Base-by-base conservation (phyloP, 1,140 invertebrate species). In the Lasaia peninsularis region DNA sequence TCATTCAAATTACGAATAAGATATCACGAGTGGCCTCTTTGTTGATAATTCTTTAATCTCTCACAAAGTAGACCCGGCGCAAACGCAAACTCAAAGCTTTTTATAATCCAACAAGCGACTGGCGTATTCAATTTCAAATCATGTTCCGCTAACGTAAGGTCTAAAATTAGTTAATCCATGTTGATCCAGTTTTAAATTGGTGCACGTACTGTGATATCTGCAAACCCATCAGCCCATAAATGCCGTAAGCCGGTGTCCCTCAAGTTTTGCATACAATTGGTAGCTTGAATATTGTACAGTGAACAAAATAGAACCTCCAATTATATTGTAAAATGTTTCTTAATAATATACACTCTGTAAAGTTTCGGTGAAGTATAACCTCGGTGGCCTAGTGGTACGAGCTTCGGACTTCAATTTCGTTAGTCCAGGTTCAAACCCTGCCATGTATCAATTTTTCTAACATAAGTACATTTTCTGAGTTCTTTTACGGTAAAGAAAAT, bases 171-270 rank as follows among this genome's bases (percentile, higher is more conserved):
- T 16, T 21, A 32, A 20, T 1, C 2, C 8, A 8, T 9, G 48
- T n/a, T 55, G 37, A 48, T 55, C 34, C 8, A 60, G 54, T 60
- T 60, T 24, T 53, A 51, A 60, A 24, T 56, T 51, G 48, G 37
- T 11, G 58, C 58, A 63, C 56, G 52, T 58, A 58, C 34, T 50
- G 50, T 55, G 52, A 50, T 63, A 63, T 58, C 61, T 58, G 7
- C 49, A 51, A 21, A 58, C 57, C 31, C 35, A 63, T 58, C 61
- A 49, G 52, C 52, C 51, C 50, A 55, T 44, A 31, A 58, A 58
- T 44, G 31, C 35, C 31, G 31, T 35, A 48, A 53, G 28, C 20
- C 20, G 52, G 40, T 60, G 52, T 60, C 52, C 40, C 37, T 14
- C 18, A 60, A 44, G 48, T 54, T 54, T 60, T 60, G 52, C 52